phyloP scores from a whole-genome alignment of 2,113 vertebrate species.

The Etheostoma cragini region DNA sequence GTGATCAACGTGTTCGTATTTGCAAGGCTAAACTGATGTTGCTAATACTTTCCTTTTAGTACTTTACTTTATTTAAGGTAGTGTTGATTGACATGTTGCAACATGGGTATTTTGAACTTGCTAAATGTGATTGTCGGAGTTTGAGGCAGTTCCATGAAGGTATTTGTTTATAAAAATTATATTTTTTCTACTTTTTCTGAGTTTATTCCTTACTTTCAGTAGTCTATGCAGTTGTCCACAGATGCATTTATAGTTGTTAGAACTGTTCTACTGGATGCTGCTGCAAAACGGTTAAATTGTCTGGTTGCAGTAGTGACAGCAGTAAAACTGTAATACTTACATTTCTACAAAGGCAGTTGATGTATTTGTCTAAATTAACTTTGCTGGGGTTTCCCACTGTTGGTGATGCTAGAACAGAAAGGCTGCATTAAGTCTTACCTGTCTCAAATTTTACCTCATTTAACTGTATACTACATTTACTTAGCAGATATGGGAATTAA shows the following conservation, averaged over 20 bases:
- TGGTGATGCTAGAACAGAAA: neutral
- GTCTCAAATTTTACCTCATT: neutral
- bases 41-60: neutral
- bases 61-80: neutral
- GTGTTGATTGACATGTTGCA: neutral
- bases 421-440: neutral
- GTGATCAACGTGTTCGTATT: neutral
- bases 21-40: neutral
- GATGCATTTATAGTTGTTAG: neutral
- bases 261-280: neutral
- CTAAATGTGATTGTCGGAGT: neutral
- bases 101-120: neutral
- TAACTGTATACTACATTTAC: neutral
- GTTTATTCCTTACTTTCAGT: neutral
- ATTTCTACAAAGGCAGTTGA: neutral
- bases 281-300: neutral
- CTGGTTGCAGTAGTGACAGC: neutral
- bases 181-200: neutral
- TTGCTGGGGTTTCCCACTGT: neutral
- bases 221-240: neutral
- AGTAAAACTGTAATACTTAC: neutral
- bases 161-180: neutral
- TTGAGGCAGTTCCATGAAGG: neutral
- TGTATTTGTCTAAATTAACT: neutral
- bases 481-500: neutral